These are phyloP conservation scores for Nemoura dubitans DNA, from an alignment of 2,888 invertebrate genomes.

Conservation along the genomic window DNA sequence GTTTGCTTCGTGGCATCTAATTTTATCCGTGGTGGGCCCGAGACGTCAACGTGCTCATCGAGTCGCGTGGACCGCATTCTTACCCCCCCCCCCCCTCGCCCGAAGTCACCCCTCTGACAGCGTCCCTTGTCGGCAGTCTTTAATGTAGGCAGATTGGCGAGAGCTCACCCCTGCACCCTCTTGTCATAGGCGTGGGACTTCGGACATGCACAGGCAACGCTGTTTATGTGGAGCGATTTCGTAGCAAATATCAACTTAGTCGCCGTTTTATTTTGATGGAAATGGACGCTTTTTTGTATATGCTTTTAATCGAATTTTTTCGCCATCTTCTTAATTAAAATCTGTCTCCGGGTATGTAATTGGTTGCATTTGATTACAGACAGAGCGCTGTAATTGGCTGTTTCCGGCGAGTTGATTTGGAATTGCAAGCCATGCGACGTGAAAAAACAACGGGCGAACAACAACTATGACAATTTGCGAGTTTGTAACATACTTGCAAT, in stretches of 20 bases:
- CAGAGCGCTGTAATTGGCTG: neutral
- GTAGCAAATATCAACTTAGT: neutral
- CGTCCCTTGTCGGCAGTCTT: neutral
- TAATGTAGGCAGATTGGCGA: neutral
- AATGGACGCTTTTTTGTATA: neutral
- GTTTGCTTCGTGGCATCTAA: slow-evolving; percentile 14
- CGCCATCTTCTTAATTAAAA: neutral
- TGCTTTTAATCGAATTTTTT: neutral
- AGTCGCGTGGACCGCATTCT: neutral
- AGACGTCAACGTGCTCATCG: slow-evolving; percentile 14
- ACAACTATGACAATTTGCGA: neutral
- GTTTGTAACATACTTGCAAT: too few species aligned
- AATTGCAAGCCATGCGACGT: neutral
- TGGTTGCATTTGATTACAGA: neutral
- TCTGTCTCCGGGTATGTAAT: neutral
- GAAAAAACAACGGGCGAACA: neutral
- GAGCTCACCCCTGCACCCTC: neutral
- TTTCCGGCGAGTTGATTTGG: neutral
- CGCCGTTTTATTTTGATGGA: neutral
- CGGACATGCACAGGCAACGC: neutral
- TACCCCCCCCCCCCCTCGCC: neutral
- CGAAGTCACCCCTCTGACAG: neutral
- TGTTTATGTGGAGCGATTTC: neutral
- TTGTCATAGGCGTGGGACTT: too few species aligned
- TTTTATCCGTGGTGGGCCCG: slow-evolving; percentile 3